Conservation (phyloP, 2,888 invertebrate genomes). For the Acleris cristana region DNA sequence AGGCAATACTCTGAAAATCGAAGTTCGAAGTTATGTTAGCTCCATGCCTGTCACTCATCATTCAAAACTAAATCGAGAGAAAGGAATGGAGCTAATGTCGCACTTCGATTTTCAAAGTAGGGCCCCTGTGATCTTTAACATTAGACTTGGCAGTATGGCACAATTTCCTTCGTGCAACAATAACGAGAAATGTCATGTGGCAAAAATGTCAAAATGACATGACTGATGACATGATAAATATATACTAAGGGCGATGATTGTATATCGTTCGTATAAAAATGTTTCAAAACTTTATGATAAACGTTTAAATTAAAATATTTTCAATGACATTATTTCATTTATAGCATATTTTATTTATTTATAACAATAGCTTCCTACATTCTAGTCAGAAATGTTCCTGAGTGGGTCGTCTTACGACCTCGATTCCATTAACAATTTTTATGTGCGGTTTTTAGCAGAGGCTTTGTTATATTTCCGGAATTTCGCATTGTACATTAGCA, state of each 20-base stretch:
- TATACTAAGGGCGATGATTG: background rate
- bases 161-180: too few species aligned
- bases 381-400: conserved; percentile 74
- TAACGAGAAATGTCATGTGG: too few species aligned
- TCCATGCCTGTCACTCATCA: too few species aligned
- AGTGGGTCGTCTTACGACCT: conserved; percentile 56
- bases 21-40: too few species aligned
- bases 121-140: too few species aligned
- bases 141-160: too few species aligned
- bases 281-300: conserved; percentile 14
- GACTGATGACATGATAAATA: background rate
- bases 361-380: conserved; percentile 42
- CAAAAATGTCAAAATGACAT: background rate
- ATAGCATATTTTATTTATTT: conserved; percentile 28
- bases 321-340: conserved; percentile 10
- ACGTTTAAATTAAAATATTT: conserved; percentile 6
- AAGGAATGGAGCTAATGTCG: too few species aligned
- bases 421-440: conserved; percentile 65
- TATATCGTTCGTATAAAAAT: conserved; percentile 16
- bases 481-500: conserved; percentile 75
- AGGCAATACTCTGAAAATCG: too few species aligned
- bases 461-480: conserved; percentile 68
- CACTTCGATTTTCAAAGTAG: too few species aligned
- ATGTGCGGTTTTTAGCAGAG: conserved; percentile 67
- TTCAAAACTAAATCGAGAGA: too few species aligned